Percentiles rank a stretch among this genome's conserved stretches.
Conservation (phyloP, 2,113 vertebrate species). For the Scomber colias region DNA sequence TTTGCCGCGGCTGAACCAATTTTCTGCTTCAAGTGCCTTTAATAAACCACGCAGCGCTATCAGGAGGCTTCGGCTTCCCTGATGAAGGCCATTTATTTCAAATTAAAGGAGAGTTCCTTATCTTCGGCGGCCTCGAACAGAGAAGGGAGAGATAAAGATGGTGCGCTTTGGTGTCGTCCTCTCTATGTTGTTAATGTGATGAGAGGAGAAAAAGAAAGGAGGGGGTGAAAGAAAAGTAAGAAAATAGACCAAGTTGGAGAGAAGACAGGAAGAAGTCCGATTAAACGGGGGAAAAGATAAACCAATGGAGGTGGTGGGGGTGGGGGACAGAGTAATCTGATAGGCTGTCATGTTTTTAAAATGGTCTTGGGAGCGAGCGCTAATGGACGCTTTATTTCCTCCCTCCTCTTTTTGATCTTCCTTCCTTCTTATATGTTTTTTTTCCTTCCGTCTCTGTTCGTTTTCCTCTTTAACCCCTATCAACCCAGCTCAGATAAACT, state of each 20-base stretch:
- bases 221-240: background rate
- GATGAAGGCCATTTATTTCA: conserved; percentile 87
- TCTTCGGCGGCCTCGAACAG: conserved; percentile 68
- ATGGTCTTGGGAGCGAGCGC: conserved; percentile 44
- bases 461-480: conserved; percentile 63
- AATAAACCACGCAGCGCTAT: conserved; percentile 81
- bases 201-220: conserved; percentile 13
- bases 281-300: conserved; percentile 39
- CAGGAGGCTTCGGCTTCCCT: conserved; percentile 74
- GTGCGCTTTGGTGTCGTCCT: conserved; percentile 54
- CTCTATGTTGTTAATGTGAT: conserved; percentile 58
- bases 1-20: conserved; percentile 77
- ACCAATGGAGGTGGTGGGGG: conserved; percentile 35
- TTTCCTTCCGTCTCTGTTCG: conserved; percentile 27
- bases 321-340: conserved; percentile 45
- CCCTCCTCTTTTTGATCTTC: conserved; percentile 53
- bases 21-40: conserved; percentile 86
- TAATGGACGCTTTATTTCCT: conserved; percentile 55
- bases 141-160: conserved; percentile 60
- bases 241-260: conserved; percentile 28
- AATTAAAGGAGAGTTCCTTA: conserved; percentile 87
- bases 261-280: conserved; percentile 30
- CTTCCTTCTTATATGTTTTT: conserved; percentile 37
- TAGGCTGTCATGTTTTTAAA: conserved; percentile 60
- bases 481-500: conserved; percentile 48